Conservation (phyloP, 2,888 invertebrate genomes). For the Noctua fimbriata region DNA sequence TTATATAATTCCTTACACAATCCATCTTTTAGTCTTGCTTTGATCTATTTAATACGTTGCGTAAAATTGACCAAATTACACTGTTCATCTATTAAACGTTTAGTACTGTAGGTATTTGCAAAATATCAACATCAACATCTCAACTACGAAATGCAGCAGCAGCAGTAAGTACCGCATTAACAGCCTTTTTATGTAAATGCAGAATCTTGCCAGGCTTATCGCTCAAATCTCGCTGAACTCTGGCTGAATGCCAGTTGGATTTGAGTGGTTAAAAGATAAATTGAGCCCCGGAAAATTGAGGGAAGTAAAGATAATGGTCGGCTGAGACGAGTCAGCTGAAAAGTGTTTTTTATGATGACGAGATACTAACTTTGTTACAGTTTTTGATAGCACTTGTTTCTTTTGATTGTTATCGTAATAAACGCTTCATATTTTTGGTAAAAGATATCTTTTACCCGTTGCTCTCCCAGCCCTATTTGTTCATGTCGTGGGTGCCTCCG, state of each 20-base stretch:
- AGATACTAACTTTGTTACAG: constrained; percentile 52
- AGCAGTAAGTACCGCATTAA: constrained; percentile 68
- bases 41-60: not conserved
- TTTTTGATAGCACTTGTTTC: constrained; percentile 47
- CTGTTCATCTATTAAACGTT: not conserved
- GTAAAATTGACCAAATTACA: not conserved
- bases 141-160: constrained; percentile 57
- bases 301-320: constrained; percentile 66
- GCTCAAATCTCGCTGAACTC: constrained; percentile 73
- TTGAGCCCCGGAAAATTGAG: constrained; percentile 71
- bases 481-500: constrained; percentile 8
- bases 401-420: constrained; percentile 45
- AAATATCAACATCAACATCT: constrained; percentile 28
- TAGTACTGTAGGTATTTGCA: not conserved
- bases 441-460: constrained; percentile 21
- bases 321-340: constrained; percentile 58
- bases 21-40: not conserved
- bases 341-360: constrained; percentile 64
- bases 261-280: constrained; percentile 74
- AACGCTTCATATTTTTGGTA: constrained; percentile 29
- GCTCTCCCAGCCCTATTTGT: constrained; percentile 24
- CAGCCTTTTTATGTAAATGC: constrained; percentile 73
- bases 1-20: not conserved
- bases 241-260: constrained; percentile 76
- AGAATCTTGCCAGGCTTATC: constrained; percentile 73